Conservation (phyloP, 1,140 invertebrate species). For the Meloidogyne hapla region DNA sequence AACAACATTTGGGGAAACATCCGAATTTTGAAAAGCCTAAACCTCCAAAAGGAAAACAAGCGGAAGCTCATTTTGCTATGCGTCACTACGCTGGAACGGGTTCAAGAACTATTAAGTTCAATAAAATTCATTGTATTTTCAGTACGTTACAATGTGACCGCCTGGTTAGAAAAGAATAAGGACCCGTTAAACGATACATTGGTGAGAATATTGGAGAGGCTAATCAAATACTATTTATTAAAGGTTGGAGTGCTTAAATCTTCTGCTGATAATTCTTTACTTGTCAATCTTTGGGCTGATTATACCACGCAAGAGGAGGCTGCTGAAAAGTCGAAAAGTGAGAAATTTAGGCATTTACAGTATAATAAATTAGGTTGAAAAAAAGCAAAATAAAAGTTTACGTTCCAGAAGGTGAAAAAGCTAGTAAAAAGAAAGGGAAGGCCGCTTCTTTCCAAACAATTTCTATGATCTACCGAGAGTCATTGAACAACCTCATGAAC, state of each 20-base stretch:
- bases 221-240: background rate
- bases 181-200: conserved; percentile 94
- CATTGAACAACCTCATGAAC: conserved; percentile 62
- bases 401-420: conserved; percentile 10
- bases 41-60: conserved; percentile 89
- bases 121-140: background rate
- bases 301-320: conserved; percentile 70
- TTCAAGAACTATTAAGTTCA: background rate
- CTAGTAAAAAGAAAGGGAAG: conserved; percentile 58
- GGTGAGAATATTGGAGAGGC: conserved; percentile 20
- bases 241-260: conserved; percentile 75
- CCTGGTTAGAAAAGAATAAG: conserved; percentile 99
- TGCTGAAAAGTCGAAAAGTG: conserved; percentile 43
- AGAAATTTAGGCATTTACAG: conserved; percentile 24
- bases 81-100: conserved; percentile 92
- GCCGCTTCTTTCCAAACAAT: conserved; percentile 20
- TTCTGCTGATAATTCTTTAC: conserved; percentile 52
- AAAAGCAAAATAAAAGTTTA: conserved; percentile 36
- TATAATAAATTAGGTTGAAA: no score
- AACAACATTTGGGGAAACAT: conserved; percentile 97
- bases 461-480: conserved; percentile 57
- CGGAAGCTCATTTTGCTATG: conserved; percentile 93
- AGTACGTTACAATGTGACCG: conserved; percentile 90
- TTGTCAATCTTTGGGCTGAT: conserved; percentile 59
- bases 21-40: conserved; percentile 91